A percentile compares a stretch with the other conserved stretches of the same genome.
Evolutionary conservation across 2,113 vertebrate genomes (phyloP).

Genomic region (Hyaena hyaena): DNA sequence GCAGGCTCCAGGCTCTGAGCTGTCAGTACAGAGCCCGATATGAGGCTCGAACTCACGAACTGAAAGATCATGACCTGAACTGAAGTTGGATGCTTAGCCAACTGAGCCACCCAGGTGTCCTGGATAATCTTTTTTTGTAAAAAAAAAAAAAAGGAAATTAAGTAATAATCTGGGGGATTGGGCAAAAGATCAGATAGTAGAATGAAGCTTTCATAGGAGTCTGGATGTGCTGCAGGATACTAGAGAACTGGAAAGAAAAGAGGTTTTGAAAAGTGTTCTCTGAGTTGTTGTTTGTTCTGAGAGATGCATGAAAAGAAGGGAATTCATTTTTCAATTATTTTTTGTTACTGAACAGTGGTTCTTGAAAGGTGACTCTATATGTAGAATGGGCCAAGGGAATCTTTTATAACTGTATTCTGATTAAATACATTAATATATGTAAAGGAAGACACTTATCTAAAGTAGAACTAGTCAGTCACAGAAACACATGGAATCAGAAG

Average conservation of each 20-base stretch:
- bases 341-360: not conserved
- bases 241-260: not conserved
- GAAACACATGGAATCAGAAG: not conserved
- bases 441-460: not conserved
- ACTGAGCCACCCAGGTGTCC: not conserved
- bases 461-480: not conserved
- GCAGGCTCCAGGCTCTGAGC: too few relatives aligned
- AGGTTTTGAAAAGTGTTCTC: not conserved
- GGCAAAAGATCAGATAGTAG: not conserved
- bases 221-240: not conserved
- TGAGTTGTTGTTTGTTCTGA: not conserved
- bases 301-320: not conserved
- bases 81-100: too few relatives aligned
- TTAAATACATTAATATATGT: not conserved
- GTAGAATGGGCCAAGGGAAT: not conserved
- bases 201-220: not conserved
- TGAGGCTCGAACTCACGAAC: too few relatives aligned
- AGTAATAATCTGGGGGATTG: not conserved
- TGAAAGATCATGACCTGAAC: too few relatives aligned
- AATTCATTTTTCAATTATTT: not conserved
- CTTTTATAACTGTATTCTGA: not conserved
- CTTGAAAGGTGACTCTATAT: not conserved
- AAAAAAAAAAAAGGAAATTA: not conserved
- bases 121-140: not conserved
- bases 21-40: too few relatives aligned